phyloP scores from a whole-genome alignment of 2,113 vertebrate genomes.

The Naja naja region DNA sequence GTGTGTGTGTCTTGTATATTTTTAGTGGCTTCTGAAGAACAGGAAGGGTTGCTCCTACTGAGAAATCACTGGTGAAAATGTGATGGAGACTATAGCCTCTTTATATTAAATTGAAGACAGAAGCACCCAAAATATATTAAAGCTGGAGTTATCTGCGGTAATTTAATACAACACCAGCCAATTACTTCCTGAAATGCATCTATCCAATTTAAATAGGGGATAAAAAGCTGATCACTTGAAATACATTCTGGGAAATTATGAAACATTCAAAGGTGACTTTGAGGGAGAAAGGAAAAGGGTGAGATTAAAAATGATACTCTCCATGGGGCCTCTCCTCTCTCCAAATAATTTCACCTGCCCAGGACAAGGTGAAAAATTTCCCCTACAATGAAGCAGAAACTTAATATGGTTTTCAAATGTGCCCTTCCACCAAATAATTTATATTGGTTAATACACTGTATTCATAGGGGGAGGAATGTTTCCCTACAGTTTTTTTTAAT shows the following conservation, averaged over 20 bases:
- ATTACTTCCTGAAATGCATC: neutral
- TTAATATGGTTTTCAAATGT: neutral
- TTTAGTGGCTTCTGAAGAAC: neutral
- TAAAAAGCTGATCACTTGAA: constrained; percentile 14
- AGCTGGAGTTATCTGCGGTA: constrained; percentile 17
- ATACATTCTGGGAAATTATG: constrained; percentile 19
- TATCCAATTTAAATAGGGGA: neutral
- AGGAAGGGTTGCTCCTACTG: neutral
- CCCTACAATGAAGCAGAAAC: neutral
- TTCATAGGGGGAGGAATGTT: constrained; percentile 4
- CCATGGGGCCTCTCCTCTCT: neutral
- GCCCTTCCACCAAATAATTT: neutral
- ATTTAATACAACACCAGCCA: constrained; percentile 37
- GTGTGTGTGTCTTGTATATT: neutral
- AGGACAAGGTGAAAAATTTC: neutral
- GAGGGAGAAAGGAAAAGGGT: neutral
- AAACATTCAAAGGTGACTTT: neutral
- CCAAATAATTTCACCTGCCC: constrained; percentile 34
- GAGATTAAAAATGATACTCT: neutral
- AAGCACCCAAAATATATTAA: constrained; percentile 6
- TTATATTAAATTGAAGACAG: neutral
- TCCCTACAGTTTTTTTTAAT: neutral
- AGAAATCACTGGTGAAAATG: neutral
- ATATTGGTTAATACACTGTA: neutral
- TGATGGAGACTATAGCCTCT: neutral